These are phyloP conservation scores for Mormyrus iriodes DNA, from an alignment of 2,113 vertebrate species.

Conservation along the genomic window DNA sequence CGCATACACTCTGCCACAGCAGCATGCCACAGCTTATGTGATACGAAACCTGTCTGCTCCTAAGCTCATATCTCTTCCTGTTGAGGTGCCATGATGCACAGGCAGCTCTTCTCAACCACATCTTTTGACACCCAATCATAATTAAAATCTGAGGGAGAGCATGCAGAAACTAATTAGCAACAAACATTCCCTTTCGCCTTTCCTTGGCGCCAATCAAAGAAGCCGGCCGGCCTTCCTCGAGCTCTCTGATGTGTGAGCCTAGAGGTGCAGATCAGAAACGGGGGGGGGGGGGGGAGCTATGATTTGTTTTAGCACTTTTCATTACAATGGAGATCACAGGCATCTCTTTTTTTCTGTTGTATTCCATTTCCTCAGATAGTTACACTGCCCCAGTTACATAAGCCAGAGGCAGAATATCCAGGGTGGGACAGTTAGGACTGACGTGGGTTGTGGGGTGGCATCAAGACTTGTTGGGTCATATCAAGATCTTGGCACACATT, in stretches of 20 bases:
- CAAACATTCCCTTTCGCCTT: constrained; percentile 32
- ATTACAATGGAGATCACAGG: constrained; percentile 38
- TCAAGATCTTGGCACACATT: not conserved
- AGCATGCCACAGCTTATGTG: not conserved
- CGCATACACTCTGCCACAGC: not conserved
- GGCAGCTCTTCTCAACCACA: constrained; percentile 49
- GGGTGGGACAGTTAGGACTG: not conserved
- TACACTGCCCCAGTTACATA: not conserved
- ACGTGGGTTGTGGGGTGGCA: not conserved
- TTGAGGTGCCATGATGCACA: constrained; percentile 51
- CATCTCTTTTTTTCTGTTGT: constrained; percentile 11
- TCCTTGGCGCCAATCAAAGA: constrained; percentile 22
- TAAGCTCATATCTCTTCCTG: constrained; percentile 25
- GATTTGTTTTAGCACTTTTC: constrained; percentile 28
- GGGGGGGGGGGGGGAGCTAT: constrained; percentile 15
- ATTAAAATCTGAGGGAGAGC: constrained; percentile 59
- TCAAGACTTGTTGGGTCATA: not conserved
- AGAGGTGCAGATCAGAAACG: not conserved
- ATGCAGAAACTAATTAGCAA: constrained; percentile 49
- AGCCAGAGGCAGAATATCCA: not conserved
- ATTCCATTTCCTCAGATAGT: not conserved
- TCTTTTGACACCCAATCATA: constrained; percentile 55
- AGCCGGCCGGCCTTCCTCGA: constrained; percentile 18
- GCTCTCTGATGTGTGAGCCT: constrained; percentile 29
- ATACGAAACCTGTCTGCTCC: constrained; percentile 19